Conservation (phyloP, 2,888 invertebrate species). For the Craniophora ligustri region DNA sequence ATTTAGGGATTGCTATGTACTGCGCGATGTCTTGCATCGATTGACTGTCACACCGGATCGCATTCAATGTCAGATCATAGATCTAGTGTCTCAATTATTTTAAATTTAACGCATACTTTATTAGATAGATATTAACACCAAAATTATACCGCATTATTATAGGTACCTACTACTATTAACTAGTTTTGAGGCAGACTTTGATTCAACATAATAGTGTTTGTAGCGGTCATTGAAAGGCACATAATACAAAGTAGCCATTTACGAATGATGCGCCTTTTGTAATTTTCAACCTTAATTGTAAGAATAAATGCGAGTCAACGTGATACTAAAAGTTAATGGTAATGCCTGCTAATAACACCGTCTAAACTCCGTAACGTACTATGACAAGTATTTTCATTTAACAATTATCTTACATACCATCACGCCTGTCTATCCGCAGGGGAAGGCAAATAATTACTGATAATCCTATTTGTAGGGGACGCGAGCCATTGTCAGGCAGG, state of each 20-base stretch:
- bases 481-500: too few species aligned
- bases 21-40: constrained; percentile 46
- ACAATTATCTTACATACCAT: too few species aligned
- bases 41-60: constrained; percentile 33
- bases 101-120: not conserved
- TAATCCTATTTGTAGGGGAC: too few species aligned
- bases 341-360: too few species aligned
- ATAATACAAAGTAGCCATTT: not conserved
- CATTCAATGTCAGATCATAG: constrained; percentile 44
- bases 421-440: too few species aligned
- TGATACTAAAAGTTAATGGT: too few species aligned
- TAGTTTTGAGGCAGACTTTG: not conserved
- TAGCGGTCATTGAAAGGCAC: not conserved
- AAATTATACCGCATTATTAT: not conserved
- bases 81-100: constrained; percentile 7
- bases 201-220: not conserved
- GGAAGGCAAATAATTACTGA: too few species aligned
- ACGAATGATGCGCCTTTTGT: not conserved
- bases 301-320: too few species aligned
- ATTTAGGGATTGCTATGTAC: constrained; percentile 33
- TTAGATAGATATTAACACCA: not conserved
- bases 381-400: too few species aligned
- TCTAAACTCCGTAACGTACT: too few species aligned
- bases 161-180: too few species aligned
- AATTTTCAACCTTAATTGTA: too few species aligned